Conservation (phyloP, 1,140 invertebrate genomes). For the Choristoneura fumiferana region DNA sequence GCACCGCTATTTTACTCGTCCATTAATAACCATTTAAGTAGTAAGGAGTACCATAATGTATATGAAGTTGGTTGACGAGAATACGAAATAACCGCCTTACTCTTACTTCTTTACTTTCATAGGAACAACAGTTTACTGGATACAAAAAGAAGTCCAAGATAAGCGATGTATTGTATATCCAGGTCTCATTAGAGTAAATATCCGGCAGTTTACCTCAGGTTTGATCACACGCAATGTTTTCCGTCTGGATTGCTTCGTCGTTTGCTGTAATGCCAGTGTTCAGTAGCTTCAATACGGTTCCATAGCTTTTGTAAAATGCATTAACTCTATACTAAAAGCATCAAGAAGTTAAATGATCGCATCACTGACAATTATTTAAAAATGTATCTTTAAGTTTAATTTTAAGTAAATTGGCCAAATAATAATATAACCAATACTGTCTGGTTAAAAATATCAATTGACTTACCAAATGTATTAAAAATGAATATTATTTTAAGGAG, state of each 20-base stretch:
- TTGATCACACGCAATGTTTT: too few species aligned
- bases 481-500: background rate
- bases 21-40: too few species aligned
- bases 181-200: too few species aligned
- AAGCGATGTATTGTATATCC: too few species aligned
- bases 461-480: slow-evolving; percentile 44
- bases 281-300: background rate
- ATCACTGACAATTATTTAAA: background rate
- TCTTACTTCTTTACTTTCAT: too few species aligned
- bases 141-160: too few species aligned
- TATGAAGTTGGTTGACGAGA: background rate
- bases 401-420: slow-evolving; percentile 36
- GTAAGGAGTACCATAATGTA: background rate
- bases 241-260: too few species aligned
- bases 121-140: too few species aligned
- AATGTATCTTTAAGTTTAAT: slow-evolving; percentile 16
- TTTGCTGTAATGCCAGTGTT: background rate
- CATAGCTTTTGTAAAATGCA: background rate
- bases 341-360: background rate
- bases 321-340: background rate
- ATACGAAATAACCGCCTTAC: too few species aligned
- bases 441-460: slow-evolving; percentile 16
- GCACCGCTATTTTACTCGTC: too few species aligned
- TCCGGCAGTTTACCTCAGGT: too few species aligned
- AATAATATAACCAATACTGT: slow-evolving; percentile 24